Base-by-base conservation (phyloP, 2,797 vertebrate species). In the Bovichtus diacanthus region DNA sequence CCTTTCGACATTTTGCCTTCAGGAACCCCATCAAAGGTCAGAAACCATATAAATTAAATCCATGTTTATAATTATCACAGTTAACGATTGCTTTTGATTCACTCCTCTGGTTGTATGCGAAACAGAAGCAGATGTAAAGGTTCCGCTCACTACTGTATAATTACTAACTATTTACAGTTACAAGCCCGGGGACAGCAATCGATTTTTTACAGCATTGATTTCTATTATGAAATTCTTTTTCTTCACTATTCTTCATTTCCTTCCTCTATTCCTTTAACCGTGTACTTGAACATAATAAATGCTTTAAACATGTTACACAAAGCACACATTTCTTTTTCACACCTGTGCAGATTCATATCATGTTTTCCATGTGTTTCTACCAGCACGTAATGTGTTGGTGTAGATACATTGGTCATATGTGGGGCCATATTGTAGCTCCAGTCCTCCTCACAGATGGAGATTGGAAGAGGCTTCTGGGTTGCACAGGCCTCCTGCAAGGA, bases 371-470 rank as follows among this genome's bases (percentile, higher is more conserved):
- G 9, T 56, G 38, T 74, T 61, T 29, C 81, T 60, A 41, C 5
- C 18, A 38, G 46, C 27, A 59, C 6, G 43, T 39, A 13, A 46
- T 63, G 44, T 66, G 25, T 49, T 44, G 46, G 80, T 84, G 65
- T 56, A 76, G 66, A 60, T 66, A 18, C 50, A 38, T 19, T 13
- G 77, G 66, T 89, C 80, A 78, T 91, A 86, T 80, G 43, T 68
- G 19, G 50, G 29, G 80, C 74, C 92, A 92, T 92, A 90, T 89
- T 92, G 90, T 78, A 82, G 81, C 84, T 81, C 74, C 81, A 87
- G 80, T 77, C 77, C 54, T 61, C 62, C 68, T 89, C 90, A 90
- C 92, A 94, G 93, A 93, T 92, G 92, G 93, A 90, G 76, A 84
- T 79, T 85, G 89, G 87, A 88, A 78, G 78, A 86, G 78, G 77